Evolutionary conservation across 2,888 invertebrate species (phyloP).

Genomic region (Eupithecia subumbrata): DNA sequence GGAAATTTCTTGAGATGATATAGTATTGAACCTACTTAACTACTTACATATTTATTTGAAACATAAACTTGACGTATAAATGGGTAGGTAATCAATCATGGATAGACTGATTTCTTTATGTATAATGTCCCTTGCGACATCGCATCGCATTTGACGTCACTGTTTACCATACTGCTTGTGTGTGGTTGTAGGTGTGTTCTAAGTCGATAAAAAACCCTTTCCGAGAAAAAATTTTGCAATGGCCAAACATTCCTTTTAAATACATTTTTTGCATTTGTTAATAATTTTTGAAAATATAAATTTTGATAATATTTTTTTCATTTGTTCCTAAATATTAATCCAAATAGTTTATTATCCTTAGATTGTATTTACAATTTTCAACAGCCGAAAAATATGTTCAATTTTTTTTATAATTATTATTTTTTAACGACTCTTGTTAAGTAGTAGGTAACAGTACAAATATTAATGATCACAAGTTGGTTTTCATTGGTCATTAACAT

Average conservation of each 20-base stretch:
- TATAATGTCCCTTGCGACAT: constrained; percentile 68
- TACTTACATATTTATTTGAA: not conserved
- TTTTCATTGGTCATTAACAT: constrained; percentile 86
- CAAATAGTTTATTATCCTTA: constrained; percentile 84
- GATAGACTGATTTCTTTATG: constrained; percentile 70
- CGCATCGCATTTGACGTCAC: constrained; percentile 77
- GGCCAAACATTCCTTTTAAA: constrained; percentile 82
- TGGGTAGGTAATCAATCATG: constrained; percentile 36
- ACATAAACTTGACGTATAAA: constrained; percentile 1
- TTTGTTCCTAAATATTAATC: constrained; percentile 84
- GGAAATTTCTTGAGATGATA: not conserved
- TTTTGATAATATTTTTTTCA: constrained; percentile 82
- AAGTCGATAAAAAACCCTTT: constrained; percentile 81
- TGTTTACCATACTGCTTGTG: constrained; percentile 80
- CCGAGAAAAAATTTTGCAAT: constrained; percentile 75
- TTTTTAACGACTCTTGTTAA: constrained; percentile 85
- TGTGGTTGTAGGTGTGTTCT: constrained; percentile 71
- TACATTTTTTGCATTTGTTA: constrained; percentile 82
- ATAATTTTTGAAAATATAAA: constrained; percentile 85
- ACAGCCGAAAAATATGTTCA: constrained; percentile 85
- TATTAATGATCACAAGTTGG: constrained; percentile 86
- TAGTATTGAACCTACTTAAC: not conserved
- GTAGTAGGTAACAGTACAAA: constrained; percentile 85
- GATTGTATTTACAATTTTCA: constrained; percentile 84
- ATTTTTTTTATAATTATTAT: constrained; percentile 81